A percentile compares a stretch with the other conserved stretches of the same genome.
Conservation (phyloP, 2,888 invertebrate species). For the Sceliomorpha sp. region DNA sequence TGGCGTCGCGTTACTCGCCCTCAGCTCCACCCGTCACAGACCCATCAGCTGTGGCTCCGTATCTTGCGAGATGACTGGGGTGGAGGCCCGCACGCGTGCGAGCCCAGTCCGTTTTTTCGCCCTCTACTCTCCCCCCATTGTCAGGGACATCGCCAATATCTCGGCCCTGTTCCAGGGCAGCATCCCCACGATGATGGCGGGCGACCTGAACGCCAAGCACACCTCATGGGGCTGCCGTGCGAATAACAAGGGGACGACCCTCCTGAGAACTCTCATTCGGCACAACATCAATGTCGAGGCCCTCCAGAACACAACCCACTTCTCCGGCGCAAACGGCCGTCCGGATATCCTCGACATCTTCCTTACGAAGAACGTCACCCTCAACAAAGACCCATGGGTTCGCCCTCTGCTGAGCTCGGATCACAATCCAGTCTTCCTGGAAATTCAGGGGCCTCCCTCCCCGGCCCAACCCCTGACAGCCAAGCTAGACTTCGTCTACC, state of each 20-base stretch:
- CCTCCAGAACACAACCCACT: background rate
- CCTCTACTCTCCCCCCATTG: too few species aligned
- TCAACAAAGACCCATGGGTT: constrained; percentile 1
- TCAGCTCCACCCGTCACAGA: too few species aligned
- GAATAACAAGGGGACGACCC: constrained; percentile 1
- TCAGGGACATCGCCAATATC: background rate
- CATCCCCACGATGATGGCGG: constrained; percentile 10
- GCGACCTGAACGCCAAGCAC: constrained; percentile 15
- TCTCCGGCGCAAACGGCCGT: background rate
- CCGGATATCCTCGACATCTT: constrained; percentile 28
- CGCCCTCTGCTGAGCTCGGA: background rate
- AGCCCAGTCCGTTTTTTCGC: too few species aligned
- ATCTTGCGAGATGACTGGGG: too few species aligned
- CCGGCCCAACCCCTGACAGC: background rate
- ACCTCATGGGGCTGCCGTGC: constrained; percentile 5
- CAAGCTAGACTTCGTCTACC: background rate
- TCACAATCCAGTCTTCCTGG: too few species aligned
- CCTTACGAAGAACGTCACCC: constrained; percentile 10
- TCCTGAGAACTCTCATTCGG: too few species aligned
- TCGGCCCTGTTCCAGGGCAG: background rate
- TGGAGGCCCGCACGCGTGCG: too few species aligned
- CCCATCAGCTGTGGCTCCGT: too few species aligned
- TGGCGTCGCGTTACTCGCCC: constrained; percentile 4
- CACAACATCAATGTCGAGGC: too few species aligned
- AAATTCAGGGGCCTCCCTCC: too few species aligned